Conservation (phyloP, 2,113 vertebrate genomes). For the Bucco capensis region DNA sequence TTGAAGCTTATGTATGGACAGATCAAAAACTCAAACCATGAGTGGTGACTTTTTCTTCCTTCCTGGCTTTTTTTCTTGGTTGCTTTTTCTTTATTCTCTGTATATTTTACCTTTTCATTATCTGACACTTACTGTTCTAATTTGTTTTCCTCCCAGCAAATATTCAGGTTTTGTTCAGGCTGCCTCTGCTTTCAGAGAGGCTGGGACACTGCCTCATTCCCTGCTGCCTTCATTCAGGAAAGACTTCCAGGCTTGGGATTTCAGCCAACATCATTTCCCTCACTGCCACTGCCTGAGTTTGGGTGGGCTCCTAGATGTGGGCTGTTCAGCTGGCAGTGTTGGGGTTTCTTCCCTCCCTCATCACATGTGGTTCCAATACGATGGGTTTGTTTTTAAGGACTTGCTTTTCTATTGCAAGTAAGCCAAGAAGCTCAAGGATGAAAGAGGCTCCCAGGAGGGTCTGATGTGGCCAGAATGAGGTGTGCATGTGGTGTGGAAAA, state of each 20-base stretch:
- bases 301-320: neutral
- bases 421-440: neutral
- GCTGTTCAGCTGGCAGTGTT: neutral
- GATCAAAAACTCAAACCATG: neutral
- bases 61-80: neutral
- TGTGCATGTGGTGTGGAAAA: neutral
- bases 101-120: neutral
- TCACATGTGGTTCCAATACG: neutral
- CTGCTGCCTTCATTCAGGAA: constrained; percentile 7
- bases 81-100: neutral
- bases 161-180: neutral
- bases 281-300: neutral
- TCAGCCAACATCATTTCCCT: neutral
- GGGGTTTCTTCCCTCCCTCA: neutral
- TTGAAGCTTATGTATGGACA: neutral
- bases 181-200: neutral
- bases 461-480: neutral
- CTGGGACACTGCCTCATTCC: neutral
- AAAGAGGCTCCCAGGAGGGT: neutral
- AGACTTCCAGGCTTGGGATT: constrained; percentile 1
- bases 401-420: neutral
- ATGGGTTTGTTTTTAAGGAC: neutral
- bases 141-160: neutral
- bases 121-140: neutral
- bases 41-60: neutral